These are phyloP conservation scores for Blera fallax DNA, from an alignment of 2,888 invertebrate genomes.

Conservation along the genomic window DNA sequence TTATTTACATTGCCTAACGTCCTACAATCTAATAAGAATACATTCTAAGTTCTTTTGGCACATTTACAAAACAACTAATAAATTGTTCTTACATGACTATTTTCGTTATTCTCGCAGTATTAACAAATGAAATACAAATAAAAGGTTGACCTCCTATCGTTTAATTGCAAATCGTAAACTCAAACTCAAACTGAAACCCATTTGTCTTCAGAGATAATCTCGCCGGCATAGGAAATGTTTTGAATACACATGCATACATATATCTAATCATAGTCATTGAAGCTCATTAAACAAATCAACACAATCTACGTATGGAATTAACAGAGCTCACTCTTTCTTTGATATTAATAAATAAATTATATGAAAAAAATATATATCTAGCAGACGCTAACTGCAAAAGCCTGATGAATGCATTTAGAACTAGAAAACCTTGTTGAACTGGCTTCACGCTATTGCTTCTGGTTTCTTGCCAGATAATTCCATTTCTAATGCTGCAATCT, in stretches of 20 bases:
- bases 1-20: constrained; percentile 21
- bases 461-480: constrained; percentile 82
- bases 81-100: constrained; percentile 25
- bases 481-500: constrained; percentile 87
- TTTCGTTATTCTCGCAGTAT: constrained; percentile 7
- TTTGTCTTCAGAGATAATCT: constrained; percentile 19
- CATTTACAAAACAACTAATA: constrained; percentile 54
- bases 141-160: constrained; percentile 8
- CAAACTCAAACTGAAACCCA: not conserved
- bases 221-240: constrained; percentile 11
- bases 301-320: not conserved
- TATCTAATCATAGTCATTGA: constrained; percentile 45
- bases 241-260: not conserved
- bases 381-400: constrained; percentile 5
- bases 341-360: constrained; percentile 25
- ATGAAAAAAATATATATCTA: not conserved
- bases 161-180: constrained; percentile 7
- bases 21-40: constrained; percentile 17
- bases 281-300: constrained; percentile 42
- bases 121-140: not conserved
- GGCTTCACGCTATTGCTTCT: constrained; percentile 22
- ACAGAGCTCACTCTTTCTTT: constrained; percentile 22
- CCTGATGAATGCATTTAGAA: not conserved
- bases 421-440: constrained; percentile 10
- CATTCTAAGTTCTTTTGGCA: constrained; percentile 66